Percentiles rank a stretch among this genome's conserved stretches.
Conservation (phyloP, 2,888 invertebrate species). For the Apantesis nais region DNA sequence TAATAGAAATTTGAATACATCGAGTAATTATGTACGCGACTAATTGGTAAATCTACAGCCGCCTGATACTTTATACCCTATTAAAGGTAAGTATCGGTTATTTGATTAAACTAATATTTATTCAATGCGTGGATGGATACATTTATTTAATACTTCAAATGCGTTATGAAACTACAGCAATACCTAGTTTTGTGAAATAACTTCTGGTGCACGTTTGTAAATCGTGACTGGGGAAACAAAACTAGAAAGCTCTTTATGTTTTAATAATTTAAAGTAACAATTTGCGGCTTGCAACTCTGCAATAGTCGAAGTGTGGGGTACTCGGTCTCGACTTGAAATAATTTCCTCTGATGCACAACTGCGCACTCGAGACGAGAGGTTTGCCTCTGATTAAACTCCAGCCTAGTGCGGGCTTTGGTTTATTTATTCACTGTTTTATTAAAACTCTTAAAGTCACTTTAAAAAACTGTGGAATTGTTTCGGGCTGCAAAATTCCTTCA, state of each 20-base stretch:
- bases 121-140: neutral
- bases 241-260: slow-evolving; percentile 23
- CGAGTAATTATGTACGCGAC: slow-evolving; percentile 21
- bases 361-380: slow-evolving; percentile 64
- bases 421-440: slow-evolving; percentile 58
- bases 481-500: too few species aligned
- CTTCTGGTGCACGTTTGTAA: slow-evolving; percentile 28
- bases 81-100: slow-evolving; percentile 4
- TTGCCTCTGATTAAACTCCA: slow-evolving; percentile 74
- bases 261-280: slow-evolving; percentile 41
- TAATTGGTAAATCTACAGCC: slow-evolving; percentile 32
- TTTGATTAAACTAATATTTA: neutral
- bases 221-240: slow-evolving; percentile 27
- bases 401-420: slow-evolving; percentile 53
- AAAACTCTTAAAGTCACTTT: slow-evolving; percentile 41
- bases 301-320: slow-evolving; percentile 40
- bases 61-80: slow-evolving; percentile 14
- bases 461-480: slow-evolving; percentile 35
- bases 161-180: slow-evolving; percentile 4
- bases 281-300: slow-evolving; percentile 14
- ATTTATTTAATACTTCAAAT: slow-evolving; percentile 1
- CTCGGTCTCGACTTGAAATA: slow-evolving; percentile 67
- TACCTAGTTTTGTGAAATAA: slow-evolving; percentile 20
- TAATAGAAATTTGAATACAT: slow-evolving; percentile 22
- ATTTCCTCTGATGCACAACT: slow-evolving; percentile 64